Conservation (phyloP, 2,113 vertebrate genomes). For the Oceanites oceanicus region DNA sequence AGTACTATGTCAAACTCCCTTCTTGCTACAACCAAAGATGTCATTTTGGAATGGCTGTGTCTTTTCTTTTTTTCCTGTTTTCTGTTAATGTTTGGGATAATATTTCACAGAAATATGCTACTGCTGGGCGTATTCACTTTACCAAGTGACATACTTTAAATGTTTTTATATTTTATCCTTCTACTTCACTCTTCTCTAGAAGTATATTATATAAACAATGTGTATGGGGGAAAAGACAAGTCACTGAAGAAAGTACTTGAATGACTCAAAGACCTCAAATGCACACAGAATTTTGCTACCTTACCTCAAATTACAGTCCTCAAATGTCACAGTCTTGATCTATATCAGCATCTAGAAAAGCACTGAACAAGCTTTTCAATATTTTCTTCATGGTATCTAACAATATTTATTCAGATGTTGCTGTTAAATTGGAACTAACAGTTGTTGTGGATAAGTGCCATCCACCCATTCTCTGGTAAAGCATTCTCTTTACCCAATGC, state of each 20-base stretch:
- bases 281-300: background rate
- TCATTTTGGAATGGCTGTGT: background rate
- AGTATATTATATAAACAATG: background rate
- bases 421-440: background rate
- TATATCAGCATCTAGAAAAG: background rate
- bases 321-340: background rate
- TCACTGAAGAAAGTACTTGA: background rate
- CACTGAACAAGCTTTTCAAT: background rate
- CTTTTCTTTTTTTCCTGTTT: background rate
- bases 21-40: background rate
- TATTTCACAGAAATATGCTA: background rate
- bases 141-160: background rate
- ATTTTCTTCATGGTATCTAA: background rate
- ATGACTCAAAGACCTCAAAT: background rate
- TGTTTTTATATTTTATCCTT: background rate
- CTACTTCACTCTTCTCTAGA: background rate
- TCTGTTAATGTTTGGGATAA: background rate
- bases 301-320: background rate
- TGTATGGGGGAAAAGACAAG: background rate
- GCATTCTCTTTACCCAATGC: too few relatives aligned
- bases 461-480: background rate
- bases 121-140: background rate
- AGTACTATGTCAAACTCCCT: background rate
- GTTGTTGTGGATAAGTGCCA: background rate
- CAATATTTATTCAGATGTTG: background rate